Percentiles rank a stretch among this genome's conserved stretches.
These are phyloP conservation scores for Danaus chrysippus DNA, from an alignment of 2,888 invertebrate genomes.

Conservation along the genomic window DNA sequence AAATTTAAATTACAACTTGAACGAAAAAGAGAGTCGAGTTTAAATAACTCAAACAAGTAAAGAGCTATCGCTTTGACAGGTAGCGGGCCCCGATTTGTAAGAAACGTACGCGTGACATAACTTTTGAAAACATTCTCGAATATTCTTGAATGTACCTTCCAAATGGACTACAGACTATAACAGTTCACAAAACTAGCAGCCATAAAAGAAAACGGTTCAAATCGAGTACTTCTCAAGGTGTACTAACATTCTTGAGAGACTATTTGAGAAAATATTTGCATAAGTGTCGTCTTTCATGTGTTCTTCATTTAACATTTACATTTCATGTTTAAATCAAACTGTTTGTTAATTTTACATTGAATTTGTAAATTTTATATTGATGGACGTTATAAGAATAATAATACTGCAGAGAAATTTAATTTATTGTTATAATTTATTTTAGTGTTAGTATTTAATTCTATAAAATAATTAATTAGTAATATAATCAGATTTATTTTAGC, in stretches of 20 bases:
- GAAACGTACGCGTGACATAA: constrained; percentile 24
- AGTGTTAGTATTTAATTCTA: too few relatives aligned
- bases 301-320: too few relatives aligned
- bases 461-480: too few relatives aligned
- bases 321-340: too few relatives aligned
- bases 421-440: too few relatives aligned
- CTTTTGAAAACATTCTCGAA: constrained; percentile 12
- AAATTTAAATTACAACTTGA: too few relatives aligned
- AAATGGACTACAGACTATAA: constrained; percentile 8
- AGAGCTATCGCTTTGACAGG: constrained; percentile 18
- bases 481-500: too few relatives aligned
- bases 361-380: too few relatives aligned
- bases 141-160: constrained; percentile 10
- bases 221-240: background rate
- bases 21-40: background rate
- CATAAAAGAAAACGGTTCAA: constrained; percentile 4
- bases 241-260: background rate
- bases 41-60: constrained; percentile 11
- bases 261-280: background rate
- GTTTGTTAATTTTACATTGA: too few relatives aligned
- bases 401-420: too few relatives aligned
- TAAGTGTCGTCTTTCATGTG: too few relatives aligned
- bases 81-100: constrained; percentile 23
- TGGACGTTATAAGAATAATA: too few relatives aligned
- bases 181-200: background rate